phyloP scores from a whole-genome alignment of 2,888 invertebrate species.

The Drosophila macrospina region DNA sequence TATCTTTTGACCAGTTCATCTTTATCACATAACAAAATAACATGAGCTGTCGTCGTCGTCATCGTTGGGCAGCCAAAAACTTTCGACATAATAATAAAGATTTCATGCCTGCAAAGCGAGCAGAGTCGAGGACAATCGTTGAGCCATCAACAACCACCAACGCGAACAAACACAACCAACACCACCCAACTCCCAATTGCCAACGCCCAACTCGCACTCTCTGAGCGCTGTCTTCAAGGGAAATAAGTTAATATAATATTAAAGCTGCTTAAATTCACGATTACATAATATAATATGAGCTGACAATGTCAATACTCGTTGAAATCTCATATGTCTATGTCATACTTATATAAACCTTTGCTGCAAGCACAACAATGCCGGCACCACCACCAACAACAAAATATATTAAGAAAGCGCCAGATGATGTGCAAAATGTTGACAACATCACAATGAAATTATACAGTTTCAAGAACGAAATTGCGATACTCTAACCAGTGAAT shows the following conservation, averaged over 20 bases:
- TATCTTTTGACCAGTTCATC: conserved; percentile 66
- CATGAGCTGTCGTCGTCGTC: conserved; percentile 33
- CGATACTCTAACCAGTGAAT: conserved; percentile 17
- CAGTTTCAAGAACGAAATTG: neutral
- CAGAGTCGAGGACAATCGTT: conserved; percentile 19
- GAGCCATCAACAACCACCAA: conserved; percentile 8
- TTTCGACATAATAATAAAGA: conserved; percentile 74
- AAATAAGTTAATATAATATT: conserved; percentile 38
- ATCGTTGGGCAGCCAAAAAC: conserved; percentile 47
- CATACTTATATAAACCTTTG: conserved; percentile 24
- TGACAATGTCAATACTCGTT: conserved; percentile 46
- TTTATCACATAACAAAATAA: conserved; percentile 60
- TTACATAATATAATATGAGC: conserved; percentile 59
- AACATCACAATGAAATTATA: conserved; percentile 49
- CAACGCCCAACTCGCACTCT: neutral
- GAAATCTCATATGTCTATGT: conserved; percentile 21
- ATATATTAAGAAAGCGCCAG: conserved; percentile 45
- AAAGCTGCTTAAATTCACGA: conserved; percentile 74
- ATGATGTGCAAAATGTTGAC: conserved; percentile 73
- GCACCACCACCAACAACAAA: conserved; percentile 23
- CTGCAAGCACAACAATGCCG: conserved; percentile 45
- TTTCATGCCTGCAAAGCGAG: conserved; percentile 59
- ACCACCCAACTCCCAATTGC: neutral
- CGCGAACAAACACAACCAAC: too few species aligned
- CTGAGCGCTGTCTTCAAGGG: conserved; percentile 21